phyloP scores from a whole-genome alignment of 2,888 invertebrate genomes.

The Hypercompe scribonia region DNA sequence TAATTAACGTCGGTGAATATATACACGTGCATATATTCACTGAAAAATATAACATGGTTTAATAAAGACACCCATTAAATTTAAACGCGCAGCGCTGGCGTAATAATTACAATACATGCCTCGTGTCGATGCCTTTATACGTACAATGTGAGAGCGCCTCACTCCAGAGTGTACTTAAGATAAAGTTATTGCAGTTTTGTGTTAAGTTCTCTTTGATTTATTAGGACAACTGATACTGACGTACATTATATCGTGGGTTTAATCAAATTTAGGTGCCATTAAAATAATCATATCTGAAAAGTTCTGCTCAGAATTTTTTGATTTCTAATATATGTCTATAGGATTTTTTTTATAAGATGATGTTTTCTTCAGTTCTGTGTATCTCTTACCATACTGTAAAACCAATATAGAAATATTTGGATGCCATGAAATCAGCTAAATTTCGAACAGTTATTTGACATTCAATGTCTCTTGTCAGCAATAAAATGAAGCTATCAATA shows the following conservation, averaged over 20 bases:
- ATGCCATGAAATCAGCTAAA: neutral
- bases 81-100: constrained; percentile 30
- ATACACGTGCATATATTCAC: constrained; percentile 23
- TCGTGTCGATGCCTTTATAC: constrained; percentile 21
- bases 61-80: constrained; percentile 45
- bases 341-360: neutral
- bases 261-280: constrained; percentile 2
- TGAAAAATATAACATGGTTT: constrained; percentile 30
- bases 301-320: neutral
- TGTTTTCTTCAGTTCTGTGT: neutral
- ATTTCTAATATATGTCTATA: neutral
- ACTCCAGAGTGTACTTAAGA: constrained; percentile 16
- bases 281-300: neutral
- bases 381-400: neutral
- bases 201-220: constrained; percentile 32
- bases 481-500: constrained; percentile 41
- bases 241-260: constrained; percentile 2
- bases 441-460: neutral
- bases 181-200: constrained; percentile 32
- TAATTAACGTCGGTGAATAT: neutral
- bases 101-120: constrained; percentile 47
- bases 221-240: constrained; percentile 26
- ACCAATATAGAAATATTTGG: too few species aligned
- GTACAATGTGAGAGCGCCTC: constrained; percentile 22
- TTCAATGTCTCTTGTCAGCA: neutral